Percentiles rank a stretch among this genome's conserved stretches.
phyloP scores from a whole-genome alignment of 1,140 invertebrate genomes.

The Cotesia typhae region DNA sequence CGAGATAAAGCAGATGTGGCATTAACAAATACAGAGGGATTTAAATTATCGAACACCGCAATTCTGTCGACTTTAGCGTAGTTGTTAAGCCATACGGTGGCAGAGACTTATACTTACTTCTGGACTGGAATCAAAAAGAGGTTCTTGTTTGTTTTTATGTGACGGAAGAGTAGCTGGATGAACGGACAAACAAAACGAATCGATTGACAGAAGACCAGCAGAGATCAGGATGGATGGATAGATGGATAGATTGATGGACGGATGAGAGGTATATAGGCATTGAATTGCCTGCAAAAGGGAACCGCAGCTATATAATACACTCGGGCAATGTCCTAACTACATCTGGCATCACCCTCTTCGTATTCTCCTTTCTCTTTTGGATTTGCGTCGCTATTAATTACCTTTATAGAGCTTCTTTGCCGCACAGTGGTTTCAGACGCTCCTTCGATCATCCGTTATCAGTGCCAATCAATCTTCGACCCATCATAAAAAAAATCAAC shows the following conservation, averaged over 20 bases:
- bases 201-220: conserved; percentile 14
- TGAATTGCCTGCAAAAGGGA: conserved; percentile 26
- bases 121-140: conserved; percentile 12
- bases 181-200: conserved; percentile 29
- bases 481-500: conserved; percentile 14
- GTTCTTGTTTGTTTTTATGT: conserved; percentile 31
- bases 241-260: conserved; percentile 30
- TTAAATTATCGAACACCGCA: conserved; percentile 13
- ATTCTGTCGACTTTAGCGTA: not conserved
- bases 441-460: conserved; percentile 57
- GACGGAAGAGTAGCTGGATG: conserved; percentile 21
- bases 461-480: conserved; percentile 57
- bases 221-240: conserved; percentile 13
- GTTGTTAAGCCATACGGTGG: conserved; percentile 4
- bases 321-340: conserved; percentile 11
- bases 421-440: conserved; percentile 44
- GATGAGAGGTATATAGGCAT: conserved; percentile 1
- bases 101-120: conserved; percentile 27
- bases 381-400: conserved; percentile 51
- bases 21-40: conserved; percentile 9
- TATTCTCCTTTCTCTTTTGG: conserved; percentile 9
- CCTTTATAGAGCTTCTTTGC: conserved; percentile 55
- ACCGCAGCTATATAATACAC: conserved; percentile 17
- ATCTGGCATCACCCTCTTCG: conserved; percentile 5
- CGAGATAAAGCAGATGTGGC: conserved; percentile 2